These are phyloP conservation scores for Callipepla squamata DNA, from an alignment of 2,113 vertebrate species.

Conservation along the genomic window DNA sequence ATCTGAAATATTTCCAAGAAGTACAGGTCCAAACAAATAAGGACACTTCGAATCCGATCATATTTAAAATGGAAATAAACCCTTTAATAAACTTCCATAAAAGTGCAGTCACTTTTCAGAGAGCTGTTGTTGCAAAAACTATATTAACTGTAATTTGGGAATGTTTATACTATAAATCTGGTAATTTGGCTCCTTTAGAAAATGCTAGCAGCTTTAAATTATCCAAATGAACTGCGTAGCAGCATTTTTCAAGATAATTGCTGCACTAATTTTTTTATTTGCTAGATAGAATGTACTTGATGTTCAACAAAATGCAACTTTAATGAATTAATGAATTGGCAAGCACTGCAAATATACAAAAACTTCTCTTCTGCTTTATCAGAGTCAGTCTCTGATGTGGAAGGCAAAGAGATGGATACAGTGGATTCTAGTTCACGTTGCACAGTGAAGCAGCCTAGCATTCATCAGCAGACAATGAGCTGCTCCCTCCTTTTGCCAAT, in stretches of 20 bases:
- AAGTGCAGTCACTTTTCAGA: background rate
- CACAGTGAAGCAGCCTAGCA: background rate
- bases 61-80: conserved; percentile 24
- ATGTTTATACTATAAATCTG: background rate
- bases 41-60: background rate
- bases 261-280: conserved; percentile 15
- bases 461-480: background rate
- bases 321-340: conserved; percentile 12
- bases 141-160: background rate
- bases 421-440: background rate
- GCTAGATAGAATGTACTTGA: background rate
- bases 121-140: background rate
- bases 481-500: background rate
- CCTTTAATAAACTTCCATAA: background rate
- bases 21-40: background rate
- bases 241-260: conserved; percentile 43
- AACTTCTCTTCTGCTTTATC: background rate
- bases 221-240: background rate
- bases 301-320: conserved; percentile 25
- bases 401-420: background rate
- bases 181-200: conserved; percentile 49
- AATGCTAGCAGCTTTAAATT: conserved; percentile 6
- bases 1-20: conserved; percentile 11
- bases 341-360: background rate
- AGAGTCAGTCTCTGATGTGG: background rate